Conservation (phyloP, 2,888 invertebrate genomes). For the Crioceris asparagi region DNA sequence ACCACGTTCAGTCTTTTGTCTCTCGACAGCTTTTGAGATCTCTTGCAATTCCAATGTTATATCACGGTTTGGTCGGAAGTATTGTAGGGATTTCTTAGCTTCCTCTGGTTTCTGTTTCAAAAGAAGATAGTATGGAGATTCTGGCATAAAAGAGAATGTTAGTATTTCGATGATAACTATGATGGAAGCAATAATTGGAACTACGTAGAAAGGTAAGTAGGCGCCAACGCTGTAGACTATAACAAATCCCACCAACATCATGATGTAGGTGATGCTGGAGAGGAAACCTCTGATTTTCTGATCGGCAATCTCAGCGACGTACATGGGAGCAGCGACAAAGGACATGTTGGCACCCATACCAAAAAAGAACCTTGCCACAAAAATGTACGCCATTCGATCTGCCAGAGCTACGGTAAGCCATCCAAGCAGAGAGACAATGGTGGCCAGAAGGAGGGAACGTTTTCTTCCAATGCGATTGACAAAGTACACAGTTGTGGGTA, state of each 20-base stretch:
- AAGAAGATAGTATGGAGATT: constrained; percentile 34
- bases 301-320: constrained; percentile 36
- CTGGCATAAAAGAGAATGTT: constrained; percentile 33
- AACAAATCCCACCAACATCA: constrained; percentile 34
- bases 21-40: constrained; percentile 28
- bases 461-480: constrained; percentile 31
- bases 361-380: constrained; percentile 28
- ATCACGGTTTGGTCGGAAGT: constrained; percentile 25
- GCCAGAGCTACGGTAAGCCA: constrained; percentile 32
- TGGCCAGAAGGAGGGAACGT: constrained; percentile 30
- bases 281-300: constrained; percentile 34
- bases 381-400: constrained; percentile 23
- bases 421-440: constrained; percentile 26
- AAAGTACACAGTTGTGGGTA: constrained; percentile 29
- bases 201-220: constrained; percentile 30
- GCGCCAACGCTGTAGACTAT: constrained; percentile 30
- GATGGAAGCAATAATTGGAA: constrained; percentile 29
- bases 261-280: constrained; percentile 32
- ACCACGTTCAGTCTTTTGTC: constrained; percentile 31
- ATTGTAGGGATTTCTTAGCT: constrained; percentile 28
- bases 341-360: constrained; percentile 30
- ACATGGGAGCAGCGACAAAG: constrained; percentile 36
- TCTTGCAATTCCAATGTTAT: constrained; percentile 30
- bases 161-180: constrained; percentile 28
- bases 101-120: constrained; percentile 27